Conservation (phyloP, 2,113 vertebrate species). For the Grammomys surdaster region DNA sequence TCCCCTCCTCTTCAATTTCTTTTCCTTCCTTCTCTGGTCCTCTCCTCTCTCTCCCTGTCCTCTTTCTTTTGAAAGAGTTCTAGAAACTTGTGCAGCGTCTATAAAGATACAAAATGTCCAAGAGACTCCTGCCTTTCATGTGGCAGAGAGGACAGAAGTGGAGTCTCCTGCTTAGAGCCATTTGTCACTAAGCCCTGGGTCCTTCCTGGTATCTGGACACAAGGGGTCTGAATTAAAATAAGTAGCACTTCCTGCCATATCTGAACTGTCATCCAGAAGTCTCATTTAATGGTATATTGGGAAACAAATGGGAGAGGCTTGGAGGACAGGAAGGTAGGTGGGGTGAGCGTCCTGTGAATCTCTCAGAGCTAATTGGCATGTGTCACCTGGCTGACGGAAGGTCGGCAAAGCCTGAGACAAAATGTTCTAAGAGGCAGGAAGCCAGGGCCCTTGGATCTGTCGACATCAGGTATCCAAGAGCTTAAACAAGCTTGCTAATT, state of each 20-base stretch:
- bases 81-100: neutral
- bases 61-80: neutral
- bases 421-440: slow-evolving; percentile 60
- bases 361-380: slow-evolving; percentile 62
- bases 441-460: slow-evolving; percentile 42
- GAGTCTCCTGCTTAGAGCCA: neutral
- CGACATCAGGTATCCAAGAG: slow-evolving; percentile 55
- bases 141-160: neutral
- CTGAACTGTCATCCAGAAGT: neutral
- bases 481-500: slow-evolving; percentile 71
- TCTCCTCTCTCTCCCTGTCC: neutral
- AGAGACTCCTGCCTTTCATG: neutral
- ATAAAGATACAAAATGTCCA: neutral
- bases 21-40: neutral
- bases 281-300: neutral
- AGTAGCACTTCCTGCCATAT: neutral
- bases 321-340: neutral
- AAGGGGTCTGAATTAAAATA: neutral
- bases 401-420: slow-evolving; percentile 55
- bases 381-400: slow-evolving; percentile 74
- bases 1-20: no score
- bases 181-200: neutral
- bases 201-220: neutral
- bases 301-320: neutral
- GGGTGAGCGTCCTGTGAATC: slow-evolving; percentile 33